Conservation (phyloP, 2,113 vertebrate species). For the Chaetodon auriga region DNA sequence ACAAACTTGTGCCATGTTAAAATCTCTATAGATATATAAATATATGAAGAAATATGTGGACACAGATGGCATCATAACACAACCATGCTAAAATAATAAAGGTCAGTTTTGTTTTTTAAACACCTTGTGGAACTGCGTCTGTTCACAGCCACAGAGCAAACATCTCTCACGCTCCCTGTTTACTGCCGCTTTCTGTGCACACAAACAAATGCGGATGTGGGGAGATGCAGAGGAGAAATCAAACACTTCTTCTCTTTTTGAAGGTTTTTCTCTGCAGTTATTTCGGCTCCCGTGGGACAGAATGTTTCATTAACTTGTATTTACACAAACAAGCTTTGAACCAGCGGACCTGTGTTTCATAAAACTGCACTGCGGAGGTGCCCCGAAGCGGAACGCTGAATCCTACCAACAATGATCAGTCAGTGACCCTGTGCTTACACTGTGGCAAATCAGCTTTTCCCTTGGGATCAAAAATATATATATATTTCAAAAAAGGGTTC, state of each 20-base stretch:
- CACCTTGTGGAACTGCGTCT: constrained; percentile 79
- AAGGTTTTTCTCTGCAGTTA: constrained; percentile 43
- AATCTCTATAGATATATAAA: constrained; percentile 84
- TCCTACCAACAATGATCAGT: neutral
- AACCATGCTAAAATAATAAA: constrained; percentile 83
- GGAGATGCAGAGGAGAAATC: neutral
- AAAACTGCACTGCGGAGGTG: neutral
- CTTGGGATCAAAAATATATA: neutral
- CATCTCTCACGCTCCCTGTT: neutral
- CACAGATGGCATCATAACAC: constrained; percentile 80
- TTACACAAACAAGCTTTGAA: constrained; percentile 27
- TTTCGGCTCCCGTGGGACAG: neutral
- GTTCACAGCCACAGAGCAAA: constrained; percentile 23
- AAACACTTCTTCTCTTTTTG: constrained; percentile 68
- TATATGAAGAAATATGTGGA: constrained; percentile 79
- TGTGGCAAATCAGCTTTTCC: neutral
- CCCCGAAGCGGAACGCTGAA: constrained; percentile 10
- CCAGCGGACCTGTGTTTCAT: constrained; percentile 14
- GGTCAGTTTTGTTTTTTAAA: constrained; percentile 88
- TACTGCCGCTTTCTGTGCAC: neutral
- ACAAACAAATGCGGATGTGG: neutral
- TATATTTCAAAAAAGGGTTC: neutral
- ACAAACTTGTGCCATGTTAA: constrained; percentile 90
- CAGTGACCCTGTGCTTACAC: neutral
- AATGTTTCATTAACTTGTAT: constrained; percentile 19